These are phyloP conservation scores for Drosophila jambulina DNA, from an alignment of 1,140 invertebrate genomes.

Conservation along the genomic window DNA sequence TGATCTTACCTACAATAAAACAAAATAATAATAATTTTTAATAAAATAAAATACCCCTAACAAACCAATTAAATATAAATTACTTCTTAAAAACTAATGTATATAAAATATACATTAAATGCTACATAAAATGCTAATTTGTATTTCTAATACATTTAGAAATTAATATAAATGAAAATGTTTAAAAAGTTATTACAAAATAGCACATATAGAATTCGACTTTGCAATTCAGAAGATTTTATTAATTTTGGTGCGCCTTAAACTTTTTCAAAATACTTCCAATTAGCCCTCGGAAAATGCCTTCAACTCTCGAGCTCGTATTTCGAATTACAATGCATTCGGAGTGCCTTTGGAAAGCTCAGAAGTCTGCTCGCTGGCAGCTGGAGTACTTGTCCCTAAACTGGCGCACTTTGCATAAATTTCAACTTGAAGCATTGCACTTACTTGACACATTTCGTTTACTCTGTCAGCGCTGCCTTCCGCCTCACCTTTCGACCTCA, in stretches of 20 bases:
- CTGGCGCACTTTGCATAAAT: conserved; percentile 77
- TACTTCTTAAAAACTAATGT: too few relatives aligned
- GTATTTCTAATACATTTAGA: too few relatives aligned
- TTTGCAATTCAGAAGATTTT: neutral
- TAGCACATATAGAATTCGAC: neutral
- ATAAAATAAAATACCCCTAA: too few relatives aligned
- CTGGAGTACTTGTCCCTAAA: conserved; percentile 46
- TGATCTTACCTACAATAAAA: too few relatives aligned
- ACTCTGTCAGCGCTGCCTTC: conserved; percentile 21
- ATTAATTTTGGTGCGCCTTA: conserved; percentile 22
- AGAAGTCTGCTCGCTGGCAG: conserved; percentile 1
- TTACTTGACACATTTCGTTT: conserved; percentile 80
- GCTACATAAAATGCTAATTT: too few relatives aligned
- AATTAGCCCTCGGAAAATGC: conserved; percentile 34
- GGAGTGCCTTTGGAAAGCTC: conserved; percentile 22
- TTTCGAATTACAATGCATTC: conserved; percentile 64
- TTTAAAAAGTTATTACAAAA: neutral
- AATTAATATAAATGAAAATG: neutral
- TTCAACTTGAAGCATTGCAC: conserved; percentile 75
- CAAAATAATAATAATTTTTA: too few relatives aligned
- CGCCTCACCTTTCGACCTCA: conserved; percentile 34
- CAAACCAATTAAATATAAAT: too few relatives aligned
- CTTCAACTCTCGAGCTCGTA: conserved; percentile 23
- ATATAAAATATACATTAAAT: too few relatives aligned
- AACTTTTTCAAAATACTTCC: conserved; percentile 31